These are phyloP conservation scores for Campylomormyrus numenius DNA, from an alignment of 2,113 vertebrate genomes.

Conservation along the genomic window DNA sequence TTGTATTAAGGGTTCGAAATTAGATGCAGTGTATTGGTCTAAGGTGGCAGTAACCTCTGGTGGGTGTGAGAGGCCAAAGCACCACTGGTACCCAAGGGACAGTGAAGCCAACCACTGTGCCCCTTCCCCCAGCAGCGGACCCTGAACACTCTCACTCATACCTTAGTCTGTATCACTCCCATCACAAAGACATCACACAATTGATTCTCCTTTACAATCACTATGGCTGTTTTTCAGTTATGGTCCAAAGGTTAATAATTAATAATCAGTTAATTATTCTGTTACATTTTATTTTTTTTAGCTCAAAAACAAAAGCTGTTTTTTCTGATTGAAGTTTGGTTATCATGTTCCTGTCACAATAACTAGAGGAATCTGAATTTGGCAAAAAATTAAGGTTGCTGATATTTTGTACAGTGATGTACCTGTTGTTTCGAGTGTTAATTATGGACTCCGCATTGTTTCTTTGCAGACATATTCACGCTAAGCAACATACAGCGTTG, in stretches of 20 bases:
- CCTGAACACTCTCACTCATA: background rate
- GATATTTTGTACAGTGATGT: background rate
- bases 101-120: background rate
- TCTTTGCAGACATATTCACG: background rate
- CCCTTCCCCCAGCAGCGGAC: background rate
- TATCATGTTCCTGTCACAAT: background rate
- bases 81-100: background rate
- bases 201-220: background rate
- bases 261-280: background rate
- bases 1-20: background rate
- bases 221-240: background rate
- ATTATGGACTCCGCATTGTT: background rate
- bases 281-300: background rate
- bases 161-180: background rate
- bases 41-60: background rate
- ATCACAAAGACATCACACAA: background rate
- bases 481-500: background rate
- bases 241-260: background rate
- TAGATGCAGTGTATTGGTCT: background rate
- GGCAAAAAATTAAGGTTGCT: background rate
- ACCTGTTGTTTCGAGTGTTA: background rate
- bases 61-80: background rate
- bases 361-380: background rate
- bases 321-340: background rate
- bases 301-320: background rate